phyloP scores from a whole-genome alignment of 2,888 invertebrate genomes.

The Criorhina ranunculi region DNA sequence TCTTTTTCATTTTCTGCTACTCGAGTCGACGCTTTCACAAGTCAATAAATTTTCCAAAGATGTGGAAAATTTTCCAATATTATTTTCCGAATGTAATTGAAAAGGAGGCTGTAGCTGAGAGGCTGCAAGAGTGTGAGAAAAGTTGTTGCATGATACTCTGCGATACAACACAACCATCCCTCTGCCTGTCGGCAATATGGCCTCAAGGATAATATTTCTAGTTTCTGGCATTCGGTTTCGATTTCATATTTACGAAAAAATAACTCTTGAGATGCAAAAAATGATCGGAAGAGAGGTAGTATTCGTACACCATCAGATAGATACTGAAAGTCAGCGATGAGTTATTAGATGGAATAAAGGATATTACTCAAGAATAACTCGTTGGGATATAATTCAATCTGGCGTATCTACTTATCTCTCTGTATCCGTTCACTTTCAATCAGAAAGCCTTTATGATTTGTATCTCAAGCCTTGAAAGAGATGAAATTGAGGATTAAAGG shows the following conservation, averaged over 20 bases:
- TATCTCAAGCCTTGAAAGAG: slow-evolving; percentile 5
- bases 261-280: slow-evolving; percentile 46
- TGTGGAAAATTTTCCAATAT: slow-evolving; percentile 48
- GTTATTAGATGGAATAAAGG: slow-evolving; percentile 53
- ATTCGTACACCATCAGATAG: slow-evolving; percentile 1
- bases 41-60: slow-evolving; percentile 60
- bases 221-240: slow-evolving; percentile 33
- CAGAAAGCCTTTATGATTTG: background rate
- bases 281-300: slow-evolving; percentile 5
- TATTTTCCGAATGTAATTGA: slow-evolving; percentile 55
- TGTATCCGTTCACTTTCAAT: background rate
- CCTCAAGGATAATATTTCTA: slow-evolving; percentile 53
- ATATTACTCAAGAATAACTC: slow-evolving; percentile 36
- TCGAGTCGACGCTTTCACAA: slow-evolving; percentile 46
- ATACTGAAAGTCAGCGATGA: slow-evolving; percentile 41
- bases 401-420: slow-evolving; percentile 14
- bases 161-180: slow-evolving; percentile 15
- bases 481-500: slow-evolving; percentile 2
- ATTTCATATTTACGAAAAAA: slow-evolving; percentile 59
- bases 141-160: background rate
- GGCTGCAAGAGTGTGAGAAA: no score
- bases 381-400: slow-evolving; percentile 35
- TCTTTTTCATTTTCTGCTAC: slow-evolving; percentile 15
- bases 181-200: slow-evolving; percentile 10
- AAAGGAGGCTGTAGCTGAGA: slow-evolving; percentile 32